Evolutionary conservation across 1,140 invertebrate genomes (phyloP).

Genomic region (Hydropsyche tenuis): DNA sequence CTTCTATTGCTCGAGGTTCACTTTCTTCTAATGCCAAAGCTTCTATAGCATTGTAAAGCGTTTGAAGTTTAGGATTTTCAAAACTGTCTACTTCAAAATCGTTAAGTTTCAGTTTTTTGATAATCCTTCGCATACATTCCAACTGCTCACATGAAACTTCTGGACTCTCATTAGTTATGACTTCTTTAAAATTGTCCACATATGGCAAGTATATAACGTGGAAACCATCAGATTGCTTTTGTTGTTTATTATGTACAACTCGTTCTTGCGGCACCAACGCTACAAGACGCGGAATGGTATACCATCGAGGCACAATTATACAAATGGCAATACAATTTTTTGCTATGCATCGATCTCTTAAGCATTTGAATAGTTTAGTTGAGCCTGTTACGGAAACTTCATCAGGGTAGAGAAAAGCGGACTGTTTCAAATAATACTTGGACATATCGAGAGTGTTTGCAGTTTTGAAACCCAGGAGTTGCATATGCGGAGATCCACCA

Average conservation of each 20-base stretch:
- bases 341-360: slow-evolving; percentile 44
- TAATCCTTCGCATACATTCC: slow-evolving; percentile 40
- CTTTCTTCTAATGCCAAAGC: slow-evolving; percentile 43
- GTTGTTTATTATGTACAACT: slow-evolving; percentile 30
- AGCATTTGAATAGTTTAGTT: slow-evolving; percentile 34
- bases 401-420: slow-evolving; percentile 44
- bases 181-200: slow-evolving; percentile 42
- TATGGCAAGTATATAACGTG: slow-evolving; percentile 46
- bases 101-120: slow-evolving; percentile 42
- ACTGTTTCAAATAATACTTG: slow-evolving; percentile 41
- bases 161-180: slow-evolving; percentile 4
- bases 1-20: slow-evolving; percentile 21
- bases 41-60: slow-evolving; percentile 44
- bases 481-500: slow-evolving; percentile 39
- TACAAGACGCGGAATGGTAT: slow-evolving; percentile 36
- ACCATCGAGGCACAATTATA: slow-evolving; percentile 39
- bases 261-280: slow-evolving; percentile 45
- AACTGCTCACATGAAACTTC: slow-evolving; percentile 38
- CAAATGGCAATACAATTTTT: slow-evolving; percentile 39
- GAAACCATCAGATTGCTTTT: slow-evolving; percentile 47
- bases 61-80: slow-evolving; percentile 47
- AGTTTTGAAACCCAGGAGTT: slow-evolving; percentile 45
- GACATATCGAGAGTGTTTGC: slow-evolving; percentile 31
- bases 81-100: slow-evolving; percentile 26
- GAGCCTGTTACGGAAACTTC: slow-evolving; percentile 44